Evolutionary conservation across 1,140 invertebrate species (phyloP), one percentile per base, ranked within the genome.

Genomic region (Uloborus diversus): DNA sequence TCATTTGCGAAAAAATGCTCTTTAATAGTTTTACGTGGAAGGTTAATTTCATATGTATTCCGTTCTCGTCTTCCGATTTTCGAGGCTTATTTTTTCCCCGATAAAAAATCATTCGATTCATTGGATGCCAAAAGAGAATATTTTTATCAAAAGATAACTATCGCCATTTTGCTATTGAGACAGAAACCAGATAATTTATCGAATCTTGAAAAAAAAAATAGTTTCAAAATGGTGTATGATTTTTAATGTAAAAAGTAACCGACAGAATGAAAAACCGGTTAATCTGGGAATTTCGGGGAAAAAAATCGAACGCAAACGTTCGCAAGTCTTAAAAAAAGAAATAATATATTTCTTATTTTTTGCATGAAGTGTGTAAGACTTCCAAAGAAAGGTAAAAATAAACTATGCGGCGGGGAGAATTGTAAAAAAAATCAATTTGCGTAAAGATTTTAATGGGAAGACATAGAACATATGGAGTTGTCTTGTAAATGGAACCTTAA

Each of bases 111-210:
- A n/a, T 59, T 33, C 61, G 20, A 61, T 53, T 78, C 57, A 47
- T 53, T 62, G 62, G 42, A 51, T 65, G 62, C 30, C 23, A 28
- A 66, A 47, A 78, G 37, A n/a, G 47, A 35, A 78, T 66, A 62
- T 78, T 78, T 78, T 78, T 78, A 78, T 78, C 73, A 78, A 57
- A 75, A 27, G 73, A 78, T 78, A 78, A 78, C 73, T 66, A 78
- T 78, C 73, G 62, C 62, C 49, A 65, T 78, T 78, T 78, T 65
- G 62, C 49, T 37, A 65, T 27, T 78, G 57, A 78, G 73, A 78
- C 73, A 78, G 73, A 78, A 78, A 78, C 56, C 61, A 35, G 73
- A 78, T 78, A 78, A 78, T 78, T 32, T 78, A 66, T 64, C 28
- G 61, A 27, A 33, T 33, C 42, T 65, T 20, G 35, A 27, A 37